Base-by-base conservation (phyloP, 37 sponge, comb jelly and placozoan species). In the Mnemiopsis leidyi region DNA sequence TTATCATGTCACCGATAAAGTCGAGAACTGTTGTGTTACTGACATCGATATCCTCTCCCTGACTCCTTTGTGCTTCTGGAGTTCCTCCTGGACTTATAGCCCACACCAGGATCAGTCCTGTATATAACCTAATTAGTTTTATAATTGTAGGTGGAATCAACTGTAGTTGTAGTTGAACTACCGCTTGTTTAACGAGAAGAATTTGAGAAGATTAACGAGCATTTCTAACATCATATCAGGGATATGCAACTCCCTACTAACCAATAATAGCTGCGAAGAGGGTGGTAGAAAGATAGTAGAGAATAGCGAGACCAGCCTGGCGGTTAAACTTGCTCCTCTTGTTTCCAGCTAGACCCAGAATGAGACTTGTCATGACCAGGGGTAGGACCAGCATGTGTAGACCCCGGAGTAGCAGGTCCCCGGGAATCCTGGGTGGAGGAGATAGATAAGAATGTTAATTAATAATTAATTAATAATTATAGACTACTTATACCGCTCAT, bases 371-470 rank as follows among this genome's bases (percentile, higher is more conserved):
- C 7, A 97, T 93, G 28, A 98, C 96, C 25, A 98, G 95, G 20
- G 98, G 98, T 7, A 98, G 92, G 32, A 98, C 95, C 35, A 98
- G 77, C 96, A 98, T 94, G 82, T 97, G 93, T 24, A 98, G 94
- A 88, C 96, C 92, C 36, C 96, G 95, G 2, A 98, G 95, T 37
- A 98, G 95, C 7, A 98, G 82, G 39, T 98, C 97, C 36, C 98
- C 98, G 13, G 98, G 98, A 38, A 97, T 95, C 0, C 94, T 39
- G 16, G n/a, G n/a, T n/a, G n/a, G n/a, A n/a, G n/a, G n/a, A n/a
- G n/a, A n/a, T n/a, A n/a, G n/a, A n/a, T n/a, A n/a, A n/a, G n/a
- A n/a, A n/a, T n/a, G n/a, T n/a, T n/a, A n/a, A n/a, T n/a, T n/a
- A n/a, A n/a, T n/a, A n/a, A n/a, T n/a, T n/a, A n/a, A n/a, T n/a